Evolutionary conservation across 2,888 invertebrate species (phyloP), one percentile per base, ranked within the genome.

Genomic region (Panzeria rudis): DNA sequence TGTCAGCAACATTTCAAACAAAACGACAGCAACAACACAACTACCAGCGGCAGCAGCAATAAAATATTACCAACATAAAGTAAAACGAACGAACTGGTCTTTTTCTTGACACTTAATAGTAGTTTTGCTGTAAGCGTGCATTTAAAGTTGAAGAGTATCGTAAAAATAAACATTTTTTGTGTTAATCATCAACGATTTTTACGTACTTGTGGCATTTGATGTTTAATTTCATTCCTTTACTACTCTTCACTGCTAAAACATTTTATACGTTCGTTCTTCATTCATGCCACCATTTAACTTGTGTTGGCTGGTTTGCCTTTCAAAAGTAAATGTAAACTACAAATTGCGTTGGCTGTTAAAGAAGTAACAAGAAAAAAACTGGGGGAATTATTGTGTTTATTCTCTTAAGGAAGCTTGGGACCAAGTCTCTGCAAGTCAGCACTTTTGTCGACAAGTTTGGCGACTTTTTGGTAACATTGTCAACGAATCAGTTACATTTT

Each of bases 1-100:
- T 91, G 90, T 91, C 90, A 91, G 91, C 90, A 91, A 90, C 89
- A 91, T 91, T 91, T 91, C 90, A 91, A 91, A 91, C 90, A 91
- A 90, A 90, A 88, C 90, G 89, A 90, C 86, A 84, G 81, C 73
- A 80, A 77, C 90, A 87, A 88, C 72, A 88, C 72, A 56, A 75
- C 54, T 44, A 75, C 23, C 64, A 56, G 79, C 83, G 68, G 71
- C 75, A 78, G 73, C 84, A 71, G 61, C 25, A 66, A 59, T 38
- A 59, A 72, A 68, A 68, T 56, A 32, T 62, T 72, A 64, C 35
- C 50, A 72, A 32, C n/a, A 78, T n/a, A 52, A 73, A 68, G 32
- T 2, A 52, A 35, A 47, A 35, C 61, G 32, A 23, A 71, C 50
- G 59, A 82, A 75, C 85, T 85, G 82, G 78, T 82, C 75, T 82